These are phyloP conservation scores for Axis porcinus DNA, from an alignment of 2,113 vertebrate genomes.

Conservation along the genomic window DNA sequence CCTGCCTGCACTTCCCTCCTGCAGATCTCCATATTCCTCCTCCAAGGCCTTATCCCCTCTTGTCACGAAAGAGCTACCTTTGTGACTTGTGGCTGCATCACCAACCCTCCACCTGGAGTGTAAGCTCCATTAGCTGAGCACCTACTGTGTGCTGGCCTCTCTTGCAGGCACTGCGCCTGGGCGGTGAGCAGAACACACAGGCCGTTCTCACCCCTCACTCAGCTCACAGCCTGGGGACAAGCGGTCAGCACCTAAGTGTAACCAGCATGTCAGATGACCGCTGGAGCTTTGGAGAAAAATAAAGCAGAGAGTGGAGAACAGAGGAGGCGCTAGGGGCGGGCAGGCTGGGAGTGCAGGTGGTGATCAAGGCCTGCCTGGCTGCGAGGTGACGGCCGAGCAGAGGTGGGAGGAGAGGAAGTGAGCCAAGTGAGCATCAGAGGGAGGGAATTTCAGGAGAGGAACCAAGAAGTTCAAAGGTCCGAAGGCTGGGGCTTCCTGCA, in stretches of 20 bases:
- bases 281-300: not conserved
- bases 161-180: rapidly evolving
- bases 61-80: not conserved
- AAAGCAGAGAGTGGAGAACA: not conserved
- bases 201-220: not conserved
- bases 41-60: not conserved
- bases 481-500: not conserved
- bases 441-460: not conserved
- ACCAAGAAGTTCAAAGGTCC: not conserved
- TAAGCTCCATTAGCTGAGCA: not conserved
- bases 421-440: not conserved
- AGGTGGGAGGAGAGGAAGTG: not conserved
- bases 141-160: not conserved
- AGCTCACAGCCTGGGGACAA: not conserved
- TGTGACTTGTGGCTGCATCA: too few relatives aligned
- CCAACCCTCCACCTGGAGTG: not conserved
- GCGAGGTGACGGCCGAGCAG: not conserved
- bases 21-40: rapidly evolving
- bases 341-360: not conserved
- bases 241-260: not conserved
- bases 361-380: not conserved
- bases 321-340: rapidly evolving
- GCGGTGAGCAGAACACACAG: not conserved
- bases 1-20: not conserved
- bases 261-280: rapidly evolving